Evolutionary conservation across 2,888 invertebrate species (phyloP).

Genomic region (Amphimallon solstitiale): DNA sequence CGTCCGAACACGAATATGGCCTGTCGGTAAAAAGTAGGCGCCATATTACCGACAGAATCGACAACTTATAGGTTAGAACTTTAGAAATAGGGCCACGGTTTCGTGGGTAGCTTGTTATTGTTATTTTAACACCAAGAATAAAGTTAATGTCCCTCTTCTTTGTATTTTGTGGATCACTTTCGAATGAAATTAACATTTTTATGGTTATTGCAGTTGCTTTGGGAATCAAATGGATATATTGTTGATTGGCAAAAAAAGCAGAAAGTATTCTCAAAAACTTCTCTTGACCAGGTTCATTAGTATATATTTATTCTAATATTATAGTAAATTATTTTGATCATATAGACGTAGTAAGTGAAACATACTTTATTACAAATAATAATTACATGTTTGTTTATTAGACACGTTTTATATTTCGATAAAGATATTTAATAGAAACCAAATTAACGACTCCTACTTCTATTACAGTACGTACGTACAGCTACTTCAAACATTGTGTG

Average conservation of each 20-base stretch:
- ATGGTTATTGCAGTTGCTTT: neutral
- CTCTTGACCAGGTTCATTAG: neutral
- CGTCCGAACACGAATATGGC: conserved; percentile 57
- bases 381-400: too few relatives aligned
- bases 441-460: too few relatives aligned
- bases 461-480: too few relatives aligned
- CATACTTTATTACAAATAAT: too few relatives aligned
- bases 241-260: conserved; percentile 1
- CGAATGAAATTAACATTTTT: conserved; percentile 28
- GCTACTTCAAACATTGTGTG: too few relatives aligned
- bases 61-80: conserved; percentile 19
- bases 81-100: conserved; percentile 24
- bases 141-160: conserved; percentile 22
- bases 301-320: neutral
- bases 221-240: neutral
- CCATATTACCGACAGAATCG: conserved; percentile 13
- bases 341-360: too few relatives aligned
- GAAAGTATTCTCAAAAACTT: neutral
- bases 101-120: conserved; percentile 11
- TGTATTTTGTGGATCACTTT: neutral
- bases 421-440: too few relatives aligned
- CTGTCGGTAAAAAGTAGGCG: conserved; percentile 20
- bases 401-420: too few relatives aligned
- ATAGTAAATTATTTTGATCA: neutral
- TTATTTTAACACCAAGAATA: conserved; percentile 25